Percentiles rank a stretch among this genome's conserved stretches.
Evolutionary conservation across 2,113 vertebrate genomes (phyloP).

Genomic region (Cariama cristata): DNA sequence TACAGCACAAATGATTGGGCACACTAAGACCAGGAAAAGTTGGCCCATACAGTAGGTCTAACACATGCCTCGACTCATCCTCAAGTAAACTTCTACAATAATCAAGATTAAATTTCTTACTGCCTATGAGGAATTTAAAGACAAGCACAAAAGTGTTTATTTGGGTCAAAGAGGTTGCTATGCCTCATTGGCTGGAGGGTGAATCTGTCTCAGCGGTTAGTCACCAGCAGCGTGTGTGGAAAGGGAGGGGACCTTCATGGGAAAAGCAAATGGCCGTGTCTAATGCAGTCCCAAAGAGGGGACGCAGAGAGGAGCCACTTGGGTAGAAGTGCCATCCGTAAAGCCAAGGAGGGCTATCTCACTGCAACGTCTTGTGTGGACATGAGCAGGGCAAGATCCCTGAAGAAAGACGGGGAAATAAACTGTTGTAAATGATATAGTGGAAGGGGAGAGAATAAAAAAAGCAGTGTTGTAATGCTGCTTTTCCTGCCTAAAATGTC

Average conservation of each 20-base stretch:
- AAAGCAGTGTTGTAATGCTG: background rate
- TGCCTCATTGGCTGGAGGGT: background rate
- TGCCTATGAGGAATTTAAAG: background rate
- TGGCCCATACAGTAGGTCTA: background rate
- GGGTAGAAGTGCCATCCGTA: background rate
- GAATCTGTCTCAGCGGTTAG: background rate
- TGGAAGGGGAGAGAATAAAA: background rate
- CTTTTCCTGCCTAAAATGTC: background rate
- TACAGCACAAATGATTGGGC: background rate
- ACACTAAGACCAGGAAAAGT: background rate
- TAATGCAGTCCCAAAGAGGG: background rate
- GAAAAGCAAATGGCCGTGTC: background rate
- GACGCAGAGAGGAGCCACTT: background rate
- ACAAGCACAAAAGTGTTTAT: background rate
- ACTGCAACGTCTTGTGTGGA: background rate
- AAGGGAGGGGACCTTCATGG: background rate
- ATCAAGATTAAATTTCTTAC: background rate
- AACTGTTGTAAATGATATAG: background rate
- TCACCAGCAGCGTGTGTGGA: rapidly evolving
- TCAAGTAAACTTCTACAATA: background rate
- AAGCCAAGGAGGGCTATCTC: background rate
- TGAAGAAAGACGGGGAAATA: background rate
- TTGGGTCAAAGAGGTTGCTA: background rate
- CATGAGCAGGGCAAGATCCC: background rate
- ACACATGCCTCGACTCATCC: background rate